phyloP scores from a whole-genome alignment of 53 echinoderm and acorn worm genomes.

The Echinometra lucunter region DNA sequence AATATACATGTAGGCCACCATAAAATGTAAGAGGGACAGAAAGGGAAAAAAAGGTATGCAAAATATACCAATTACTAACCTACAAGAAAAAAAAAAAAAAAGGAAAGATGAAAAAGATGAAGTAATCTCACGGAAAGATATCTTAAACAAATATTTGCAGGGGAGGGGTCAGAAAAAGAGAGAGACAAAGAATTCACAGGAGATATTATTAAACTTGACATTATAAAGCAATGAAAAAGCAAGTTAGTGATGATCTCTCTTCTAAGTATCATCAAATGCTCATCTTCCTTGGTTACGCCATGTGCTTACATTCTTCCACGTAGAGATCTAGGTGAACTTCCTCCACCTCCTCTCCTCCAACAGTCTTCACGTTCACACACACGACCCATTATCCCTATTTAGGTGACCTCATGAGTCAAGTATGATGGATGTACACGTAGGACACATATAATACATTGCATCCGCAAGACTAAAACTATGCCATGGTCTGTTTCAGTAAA shows the following conservation, averaged over 20 bases:
- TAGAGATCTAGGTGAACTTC: background rate
- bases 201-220: background rate
- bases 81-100: background rate
- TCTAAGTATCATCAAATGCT: background rate
- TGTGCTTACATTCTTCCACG: background rate
- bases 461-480: background rate
- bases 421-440: background rate
- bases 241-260: background rate
- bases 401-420: background rate
- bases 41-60: background rate
- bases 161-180: background rate
- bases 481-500: background rate
- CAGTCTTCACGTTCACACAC: background rate
- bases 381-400: slow-evolving; percentile 2
- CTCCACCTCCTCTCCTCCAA: no score
- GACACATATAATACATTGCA: background rate
- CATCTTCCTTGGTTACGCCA: background rate
- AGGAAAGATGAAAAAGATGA: background rate
- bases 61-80: background rate
- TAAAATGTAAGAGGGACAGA: background rate
- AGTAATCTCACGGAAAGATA: background rate
- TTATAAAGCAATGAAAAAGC: background rate
- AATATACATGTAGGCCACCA: no score
- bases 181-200: background rate
- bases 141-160: background rate